phyloP scores from a whole-genome alignment of 2,113 vertebrate species.

The Naja naja region DNA sequence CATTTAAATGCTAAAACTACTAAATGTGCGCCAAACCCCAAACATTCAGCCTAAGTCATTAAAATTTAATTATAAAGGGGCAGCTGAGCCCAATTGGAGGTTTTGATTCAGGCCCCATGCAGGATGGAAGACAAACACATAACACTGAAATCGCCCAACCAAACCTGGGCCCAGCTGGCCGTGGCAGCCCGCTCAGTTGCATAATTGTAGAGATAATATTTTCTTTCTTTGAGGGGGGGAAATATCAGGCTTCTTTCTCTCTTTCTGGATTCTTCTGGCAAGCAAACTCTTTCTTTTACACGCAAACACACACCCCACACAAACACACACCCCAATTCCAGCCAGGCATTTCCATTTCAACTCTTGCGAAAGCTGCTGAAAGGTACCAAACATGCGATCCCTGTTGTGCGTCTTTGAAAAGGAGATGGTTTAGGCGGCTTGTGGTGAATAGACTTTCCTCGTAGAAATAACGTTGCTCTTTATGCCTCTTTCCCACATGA shows the following conservation, averaged over 20 bases:
- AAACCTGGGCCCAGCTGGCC: conserved; percentile 34
- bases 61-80: conserved; percentile 76
- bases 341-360: not conserved
- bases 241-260: not conserved
- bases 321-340: accelerated
- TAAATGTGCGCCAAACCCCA: conserved; percentile 73
- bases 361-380: conserved; percentile 4
- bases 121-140: conserved; percentile 20
- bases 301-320: accelerated
- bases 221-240: not conserved
- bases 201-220: not conserved
- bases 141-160: conserved; percentile 40
- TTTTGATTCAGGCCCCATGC: conserved; percentile 64
- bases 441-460: not conserved
- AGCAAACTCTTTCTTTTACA: not conserved
- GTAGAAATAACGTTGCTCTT: not conserved
- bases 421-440: not conserved
- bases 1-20: conserved; percentile 72
- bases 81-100: conserved; percentile 72
- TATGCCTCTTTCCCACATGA: not conserved
- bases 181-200: not conserved
- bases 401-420: not conserved
- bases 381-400: not conserved
- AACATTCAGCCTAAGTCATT: conserved; percentile 73
- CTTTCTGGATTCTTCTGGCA: not conserved